These are phyloP conservation scores for Sceloporus tristichus DNA, from an alignment of 2,113 vertebrate genomes.

Conservation along the genomic window DNA sequence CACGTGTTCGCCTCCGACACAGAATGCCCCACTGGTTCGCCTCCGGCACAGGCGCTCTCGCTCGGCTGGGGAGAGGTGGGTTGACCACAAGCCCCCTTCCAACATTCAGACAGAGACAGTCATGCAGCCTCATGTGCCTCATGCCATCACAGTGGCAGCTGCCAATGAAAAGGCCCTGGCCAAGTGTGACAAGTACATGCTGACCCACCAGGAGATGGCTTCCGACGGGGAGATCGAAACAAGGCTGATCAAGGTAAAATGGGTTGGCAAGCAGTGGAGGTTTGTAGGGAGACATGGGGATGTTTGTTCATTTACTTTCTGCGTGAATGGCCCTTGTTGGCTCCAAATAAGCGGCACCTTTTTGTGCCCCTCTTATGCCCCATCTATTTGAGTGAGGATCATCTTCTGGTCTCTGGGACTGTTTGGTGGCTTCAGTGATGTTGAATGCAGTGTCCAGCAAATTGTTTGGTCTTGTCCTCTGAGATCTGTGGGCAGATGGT, in stretches of 20 bases:
- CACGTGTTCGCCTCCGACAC: conserved; percentile 82
- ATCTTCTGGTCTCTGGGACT: background rate
- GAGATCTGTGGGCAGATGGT: background rate
- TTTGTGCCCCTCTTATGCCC: background rate
- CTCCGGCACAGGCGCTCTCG: conserved; percentile 86
- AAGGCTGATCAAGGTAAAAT: conserved; percentile 92
- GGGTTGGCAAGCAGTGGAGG: too few species aligned
- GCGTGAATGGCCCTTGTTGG: background rate
- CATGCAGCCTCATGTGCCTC: conserved; percentile 91
- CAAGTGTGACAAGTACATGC: conserved; percentile 95
- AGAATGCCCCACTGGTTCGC: conserved; percentile 84
- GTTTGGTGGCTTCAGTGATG: background rate
- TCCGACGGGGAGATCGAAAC: conserved; percentile 96
- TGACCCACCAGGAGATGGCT: conserved; percentile 96
- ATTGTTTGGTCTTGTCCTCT: background rate
- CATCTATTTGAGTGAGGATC: background rate
- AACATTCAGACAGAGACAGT: conserved; percentile 90
- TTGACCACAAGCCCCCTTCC: conserved; percentile 91
- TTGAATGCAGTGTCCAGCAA: background rate
- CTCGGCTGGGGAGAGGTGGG: conserved; percentile 94
- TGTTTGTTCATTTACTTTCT: too few species aligned
- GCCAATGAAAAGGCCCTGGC: conserved; percentile 91
- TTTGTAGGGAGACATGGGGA: fast-evolving
- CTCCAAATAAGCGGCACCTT: background rate
- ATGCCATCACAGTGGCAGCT: conserved; percentile 88